Base-by-base conservation (phyloP, 2,888 invertebrate species). In the Euzophera pinguis region DNA sequence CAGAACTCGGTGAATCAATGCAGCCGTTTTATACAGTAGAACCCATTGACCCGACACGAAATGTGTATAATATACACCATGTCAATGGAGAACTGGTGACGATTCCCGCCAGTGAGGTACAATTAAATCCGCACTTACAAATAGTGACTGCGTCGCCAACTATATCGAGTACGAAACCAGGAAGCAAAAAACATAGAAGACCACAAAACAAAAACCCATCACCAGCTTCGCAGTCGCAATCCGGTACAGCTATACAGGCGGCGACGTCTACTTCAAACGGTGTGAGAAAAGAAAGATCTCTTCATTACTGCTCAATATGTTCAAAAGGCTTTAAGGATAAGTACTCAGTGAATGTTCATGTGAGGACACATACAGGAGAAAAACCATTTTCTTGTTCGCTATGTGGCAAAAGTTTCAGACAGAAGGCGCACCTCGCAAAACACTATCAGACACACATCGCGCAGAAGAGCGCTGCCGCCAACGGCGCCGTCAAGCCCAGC, bases 341-440 rank as follows among this genome's bases (percentile, higher is more conserved):
- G 81, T 99, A 99, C 92, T 96, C 98, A 57, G 97, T 99, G 53
- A 99, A 99, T 80, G 99, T 99, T 45, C 99, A 99, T 84, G 97
- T 99, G 65, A 92, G 99, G 66, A 99, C 99, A 22, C 99, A 99
- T 78, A 99, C 99, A 0, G 99, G 98, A 0, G 99, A 99, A 83
- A 99, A 99, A 75, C 99, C 99, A 0, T 99, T 99, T 83, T 93
- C 96, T 34, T 99, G 99, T 81, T 95, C 95, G 13, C 92, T 98
- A 53, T 99, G 99, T 80, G 97, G 97, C 60, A 98, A 97, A 81
- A 96, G 96, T 73, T 97, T 97, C 87, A 92, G 97, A 47, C 97
- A 97, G 81, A 97, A 97, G 75, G 97, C 97, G 0, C 97, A 97
- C 72, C 91, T 97, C 66, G 97, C 97, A 56, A 97, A 97, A 79